Percentiles rank a stretch among this genome's conserved stretches.
Evolutionary conservation across 37 sponge, comb jelly and placozoan genomes (phyloP).

Genomic region (Chondrilla cf. caribensis): DNA sequence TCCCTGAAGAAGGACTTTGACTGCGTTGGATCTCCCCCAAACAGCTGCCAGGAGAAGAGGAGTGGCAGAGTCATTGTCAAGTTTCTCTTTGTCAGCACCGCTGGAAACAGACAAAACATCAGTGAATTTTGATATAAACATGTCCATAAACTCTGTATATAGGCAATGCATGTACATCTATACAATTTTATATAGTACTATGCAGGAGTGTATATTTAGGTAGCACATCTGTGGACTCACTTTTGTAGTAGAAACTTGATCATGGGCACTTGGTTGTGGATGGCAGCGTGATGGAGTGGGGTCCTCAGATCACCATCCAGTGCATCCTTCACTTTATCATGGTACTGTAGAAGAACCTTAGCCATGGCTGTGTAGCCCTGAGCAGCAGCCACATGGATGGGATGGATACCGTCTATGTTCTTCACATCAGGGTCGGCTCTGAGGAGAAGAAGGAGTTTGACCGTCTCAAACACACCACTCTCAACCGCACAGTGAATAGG

Average conservation of each 20-base stretch:
- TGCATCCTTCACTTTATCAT: slow-evolving; percentile 22
- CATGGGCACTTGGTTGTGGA: slow-evolving; percentile 69
- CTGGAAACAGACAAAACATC: neutral
- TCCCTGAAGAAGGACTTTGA: slow-evolving; percentile 32
- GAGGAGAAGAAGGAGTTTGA: slow-evolving; percentile 46
- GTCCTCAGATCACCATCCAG: slow-evolving; percentile 47
- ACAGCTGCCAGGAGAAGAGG: slow-evolving; percentile 59
- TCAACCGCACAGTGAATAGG: slow-evolving; percentile 82
- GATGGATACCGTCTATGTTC: slow-evolving; percentile 46
- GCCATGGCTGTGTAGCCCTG: slow-evolving; percentile 69
- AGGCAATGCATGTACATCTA: too few relatives aligned
- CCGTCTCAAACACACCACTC: slow-evolving; percentile 67
- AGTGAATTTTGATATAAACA: too few relatives aligned
- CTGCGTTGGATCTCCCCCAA: slow-evolving; percentile 39
- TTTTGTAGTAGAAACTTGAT: slow-evolving; percentile 66
- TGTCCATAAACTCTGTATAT: too few relatives aligned
- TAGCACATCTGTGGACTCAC: slow-evolving; percentile 56
- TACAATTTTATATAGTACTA: too few relatives aligned
- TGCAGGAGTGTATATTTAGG: neutral
- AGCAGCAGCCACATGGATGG: slow-evolving; percentile 86
- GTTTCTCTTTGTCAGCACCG: slow-evolving; percentile 40
- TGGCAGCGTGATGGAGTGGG: slow-evolving; percentile 85
- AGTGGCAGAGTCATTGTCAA: slow-evolving; percentile 49
- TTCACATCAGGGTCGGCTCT: slow-evolving; percentile 37
- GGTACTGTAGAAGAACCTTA: slow-evolving; percentile 37